These are phyloP conservation scores for Heliconius melpomene DNA, from an alignment of 1,140 invertebrate genomes.

Conservation along the genomic window DNA sequence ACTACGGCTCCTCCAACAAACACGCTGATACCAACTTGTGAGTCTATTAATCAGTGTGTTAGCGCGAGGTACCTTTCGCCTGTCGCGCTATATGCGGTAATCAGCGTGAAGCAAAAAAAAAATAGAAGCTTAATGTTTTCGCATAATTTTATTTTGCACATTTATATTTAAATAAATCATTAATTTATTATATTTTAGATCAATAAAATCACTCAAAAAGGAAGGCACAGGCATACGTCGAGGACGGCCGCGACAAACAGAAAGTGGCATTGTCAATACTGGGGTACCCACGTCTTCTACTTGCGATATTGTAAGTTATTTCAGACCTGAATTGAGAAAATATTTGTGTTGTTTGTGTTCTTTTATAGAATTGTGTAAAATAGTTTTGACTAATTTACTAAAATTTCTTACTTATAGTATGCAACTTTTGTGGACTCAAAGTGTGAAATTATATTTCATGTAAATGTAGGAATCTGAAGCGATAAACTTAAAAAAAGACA, in stretches of 20 bases:
- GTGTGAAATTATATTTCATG: no score
- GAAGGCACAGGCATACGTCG: constrained; percentile 17
- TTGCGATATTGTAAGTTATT: constrained; percentile 59
- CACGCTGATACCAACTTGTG: constrained; percentile 61
- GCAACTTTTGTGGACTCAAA: no score
- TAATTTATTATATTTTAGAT: constrained; percentile 20
- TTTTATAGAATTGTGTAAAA: not conserved
- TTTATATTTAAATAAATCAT: not conserved
- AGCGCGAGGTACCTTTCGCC: no score
- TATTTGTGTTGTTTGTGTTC: not conserved
- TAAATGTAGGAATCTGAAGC: no score
- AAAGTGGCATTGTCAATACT: constrained; percentile 59
- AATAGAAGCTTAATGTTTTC: no score
- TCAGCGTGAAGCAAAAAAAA: no score
- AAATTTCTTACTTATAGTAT: no score
- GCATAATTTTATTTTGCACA: no score
- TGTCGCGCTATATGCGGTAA: no score
- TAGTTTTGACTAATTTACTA: no score
- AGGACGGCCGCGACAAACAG: constrained; percentile 38
- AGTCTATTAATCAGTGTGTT: constrained; percentile 28
- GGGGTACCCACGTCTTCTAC: constrained; percentile 54
- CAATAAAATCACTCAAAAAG: constrained; percentile 37
- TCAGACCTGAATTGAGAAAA: not conserved
- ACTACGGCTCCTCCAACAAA: constrained; percentile 70
- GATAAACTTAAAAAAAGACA: no score